Percentiles rank a stretch among this genome's conserved stretches.
phyloP scores from a whole-genome alignment of 2,797 vertebrate genomes.

The Sebastes minor region DNA sequence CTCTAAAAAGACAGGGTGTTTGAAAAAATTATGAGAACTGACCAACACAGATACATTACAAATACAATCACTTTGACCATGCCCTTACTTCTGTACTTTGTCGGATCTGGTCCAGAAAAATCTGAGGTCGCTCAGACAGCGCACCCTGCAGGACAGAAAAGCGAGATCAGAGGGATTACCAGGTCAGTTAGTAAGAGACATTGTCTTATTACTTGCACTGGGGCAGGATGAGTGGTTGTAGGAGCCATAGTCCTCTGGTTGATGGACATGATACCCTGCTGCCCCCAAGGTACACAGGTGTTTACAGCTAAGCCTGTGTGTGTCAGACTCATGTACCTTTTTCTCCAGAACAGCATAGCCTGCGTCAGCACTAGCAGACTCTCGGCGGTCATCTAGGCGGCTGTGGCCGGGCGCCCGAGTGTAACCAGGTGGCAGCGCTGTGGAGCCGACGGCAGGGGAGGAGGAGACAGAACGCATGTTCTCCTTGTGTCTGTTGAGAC shows the following conservation, averaged over 20 bases:
- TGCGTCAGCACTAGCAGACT: constrained; percentile 91
- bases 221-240: background rate
- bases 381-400: constrained; percentile 85
- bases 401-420: constrained; percentile 61
- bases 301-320: background rate
- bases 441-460: constrained; percentile 66
- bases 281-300: background rate
- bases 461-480: constrained; percentile 88
- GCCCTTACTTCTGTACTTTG: constrained; percentile 84
- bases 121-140: constrained; percentile 86
- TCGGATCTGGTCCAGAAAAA: constrained; percentile 87
- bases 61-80: constrained; percentile 4
- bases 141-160: constrained; percentile 80
- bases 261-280: background rate
- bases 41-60: background rate
- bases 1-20: background rate
- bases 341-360: constrained; percentile 94
- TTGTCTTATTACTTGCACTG: background rate
- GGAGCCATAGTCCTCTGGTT: background rate
- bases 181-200: background rate
- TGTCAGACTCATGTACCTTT: constrained; percentile 77
- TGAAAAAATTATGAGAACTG: background rate
- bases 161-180: background rate
- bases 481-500: constrained; percentile 92
- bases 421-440: constrained; percentile 56